Evolutionary conservation across 2,797 vertebrate species (phyloP).

Genomic region (Aulostomus chinensis): DNA sequence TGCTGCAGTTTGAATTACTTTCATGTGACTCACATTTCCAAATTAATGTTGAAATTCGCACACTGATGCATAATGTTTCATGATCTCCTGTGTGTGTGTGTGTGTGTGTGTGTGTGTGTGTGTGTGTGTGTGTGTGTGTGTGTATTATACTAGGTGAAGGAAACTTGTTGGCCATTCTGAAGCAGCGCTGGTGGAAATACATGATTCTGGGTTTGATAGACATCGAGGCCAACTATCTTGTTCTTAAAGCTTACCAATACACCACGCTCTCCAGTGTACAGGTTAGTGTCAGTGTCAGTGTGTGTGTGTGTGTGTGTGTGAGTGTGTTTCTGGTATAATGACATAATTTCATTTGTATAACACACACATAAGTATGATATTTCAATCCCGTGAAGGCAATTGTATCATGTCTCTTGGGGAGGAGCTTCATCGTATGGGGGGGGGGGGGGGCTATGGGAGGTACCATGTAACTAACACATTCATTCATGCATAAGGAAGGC

Average conservation of each 20-base stretch:
- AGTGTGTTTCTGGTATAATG: neutral
- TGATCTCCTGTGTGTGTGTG: neutral
- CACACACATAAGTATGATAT: too few relatives aligned
- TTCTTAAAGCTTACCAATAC: slow-evolving; percentile 96
- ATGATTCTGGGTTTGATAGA: slow-evolving; percentile 94
- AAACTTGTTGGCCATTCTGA: slow-evolving; percentile 93
- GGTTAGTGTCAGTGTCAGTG: slow-evolving; percentile 72
- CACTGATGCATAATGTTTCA: too few relatives aligned
- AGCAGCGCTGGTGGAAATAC: slow-evolving; percentile 96
- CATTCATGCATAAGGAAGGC: too few relatives aligned
- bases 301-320: slow-evolving; percentile 1
- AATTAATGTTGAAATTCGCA: too few relatives aligned
- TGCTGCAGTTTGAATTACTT: too few relatives aligned
- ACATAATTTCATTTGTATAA: rapidly evolving
- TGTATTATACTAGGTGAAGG: slow-evolving; percentile 84
- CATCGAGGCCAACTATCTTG: slow-evolving; percentile 94
- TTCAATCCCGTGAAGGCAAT: too few relatives aligned
- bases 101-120: neutral
- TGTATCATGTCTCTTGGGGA: too few relatives aligned
- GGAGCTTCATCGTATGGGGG: too few relatives aligned
- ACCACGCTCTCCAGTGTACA: slow-evolving; percentile 94
- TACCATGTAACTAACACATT: too few relatives aligned
- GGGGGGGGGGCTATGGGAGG: too few relatives aligned
- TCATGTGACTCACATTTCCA: too few relatives aligned
- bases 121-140: neutral